phyloP scores from a whole-genome alignment of 2,113 vertebrate genomes.

The Platanista minor region DNA sequence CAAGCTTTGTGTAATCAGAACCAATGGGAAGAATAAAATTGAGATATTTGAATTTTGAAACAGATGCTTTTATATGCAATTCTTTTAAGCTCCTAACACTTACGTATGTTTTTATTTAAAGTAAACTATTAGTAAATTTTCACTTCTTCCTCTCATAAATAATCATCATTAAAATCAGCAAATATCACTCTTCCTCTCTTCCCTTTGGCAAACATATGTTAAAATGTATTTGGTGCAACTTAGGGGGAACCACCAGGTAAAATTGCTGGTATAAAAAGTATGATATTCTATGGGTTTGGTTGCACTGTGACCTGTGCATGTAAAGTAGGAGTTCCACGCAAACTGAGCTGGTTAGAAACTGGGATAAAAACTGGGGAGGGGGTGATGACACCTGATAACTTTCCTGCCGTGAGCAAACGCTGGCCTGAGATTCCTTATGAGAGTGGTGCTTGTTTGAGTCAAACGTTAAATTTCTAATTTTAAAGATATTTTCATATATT shows the following conservation, averaged over 20 bases:
- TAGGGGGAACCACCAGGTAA: neutral
- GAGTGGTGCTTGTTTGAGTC: neutral
- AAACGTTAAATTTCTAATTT: neutral
- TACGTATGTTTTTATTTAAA: neutral
- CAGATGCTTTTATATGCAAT: neutral
- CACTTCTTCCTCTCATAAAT: neutral
- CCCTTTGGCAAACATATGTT: neutral
- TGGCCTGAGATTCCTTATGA: neutral
- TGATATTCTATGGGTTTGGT: neutral
- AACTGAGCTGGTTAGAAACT: no score
- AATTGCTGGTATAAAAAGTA: neutral
- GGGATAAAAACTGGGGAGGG: fast-evolving
- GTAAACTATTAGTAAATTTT: neutral
- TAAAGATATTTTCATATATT: neutral
- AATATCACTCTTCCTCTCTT: neutral
- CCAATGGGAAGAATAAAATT: neutral
- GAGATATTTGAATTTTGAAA: neutral
- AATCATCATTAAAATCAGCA: neutral
- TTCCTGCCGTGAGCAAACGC: neutral
- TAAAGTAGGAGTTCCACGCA: neutral
- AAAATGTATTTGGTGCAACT: neutral
- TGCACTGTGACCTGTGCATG: no score
- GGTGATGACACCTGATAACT: fast-evolving
- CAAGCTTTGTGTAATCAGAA: neutral
- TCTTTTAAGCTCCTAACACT: neutral